Evolutionary conservation across 2,113 vertebrate genomes (phyloP), one percentile per base, ranked within the genome.

Genomic region (Cyanoramphus novaezelandiae): DNA sequence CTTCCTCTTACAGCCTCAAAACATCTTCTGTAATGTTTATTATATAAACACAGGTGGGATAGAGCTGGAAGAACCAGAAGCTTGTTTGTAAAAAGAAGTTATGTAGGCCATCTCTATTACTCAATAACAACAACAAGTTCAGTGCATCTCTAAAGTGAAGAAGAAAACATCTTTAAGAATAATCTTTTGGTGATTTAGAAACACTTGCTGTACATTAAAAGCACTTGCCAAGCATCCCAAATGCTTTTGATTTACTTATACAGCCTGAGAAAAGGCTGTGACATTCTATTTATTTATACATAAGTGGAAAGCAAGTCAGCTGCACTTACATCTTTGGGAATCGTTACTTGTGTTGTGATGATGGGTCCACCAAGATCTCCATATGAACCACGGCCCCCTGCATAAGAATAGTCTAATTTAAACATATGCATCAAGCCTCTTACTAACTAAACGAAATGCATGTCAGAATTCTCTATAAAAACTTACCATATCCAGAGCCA

Each of bases 331-430:
- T 99, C 99, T 99, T 99, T 99, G 79, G 99, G 99, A 98, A 99
- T 99, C 15, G 99, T 99, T 98, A 99, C 99, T 99, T 99, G 99
- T 94, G 99, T 99, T 97, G 99, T 99, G 96, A 99, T 99, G 95
- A 99, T 99, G 72, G 99, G 99, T 82, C 99, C 99, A 65, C 99
- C 99, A 97, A 99, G 98, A 97, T 99, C 99, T 90, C 98, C 99
- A 63, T 99, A 99, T 90, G 98, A 99, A 83, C 99, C 98, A 93
- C 99, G 99, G 82, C 99, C 99, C 97, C 99, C 98, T 98, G 98
- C 96, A 89, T 98, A 98, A 97, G 97, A 98, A 97, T 98, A 98
- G 92, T 98, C 97, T 98, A 95, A 97, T 98, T 98, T 97, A 98
- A 98, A 98, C 27, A 83, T 96, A 96, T 96, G 97, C 89, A 98